A percentile compares a stretch with the other conserved stretches of the same genome.
Conservation (phyloP, 2,113 vertebrate genomes). For the Rhinoptilus africanus region DNA sequence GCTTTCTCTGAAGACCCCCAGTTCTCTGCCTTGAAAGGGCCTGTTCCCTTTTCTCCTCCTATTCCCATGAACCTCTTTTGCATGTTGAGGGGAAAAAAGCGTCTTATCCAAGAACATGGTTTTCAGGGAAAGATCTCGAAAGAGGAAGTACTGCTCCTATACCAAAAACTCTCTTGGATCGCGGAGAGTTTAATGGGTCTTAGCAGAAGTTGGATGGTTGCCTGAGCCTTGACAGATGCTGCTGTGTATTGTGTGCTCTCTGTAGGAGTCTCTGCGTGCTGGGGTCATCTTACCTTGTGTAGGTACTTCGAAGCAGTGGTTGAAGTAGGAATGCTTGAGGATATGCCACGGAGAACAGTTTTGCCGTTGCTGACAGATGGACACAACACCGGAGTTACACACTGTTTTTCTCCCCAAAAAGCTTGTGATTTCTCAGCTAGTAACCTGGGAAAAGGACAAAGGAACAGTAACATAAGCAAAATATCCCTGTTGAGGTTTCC, state of each 20-base stretch:
- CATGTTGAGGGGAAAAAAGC: neutral
- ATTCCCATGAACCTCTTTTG: neutral
- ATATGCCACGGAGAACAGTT: neutral
- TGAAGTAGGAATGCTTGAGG: neutral
- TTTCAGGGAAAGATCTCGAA: neutral
- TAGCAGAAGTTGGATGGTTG: neutral
- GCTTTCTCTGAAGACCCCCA: neutral
- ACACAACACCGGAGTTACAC: neutral
- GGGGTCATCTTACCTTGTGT: neutral
- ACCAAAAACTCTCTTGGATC: neutral
- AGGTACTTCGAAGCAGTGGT: neutral
- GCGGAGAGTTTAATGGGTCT: neutral
- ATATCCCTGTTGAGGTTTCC: neutral
- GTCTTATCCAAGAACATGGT: neutral
- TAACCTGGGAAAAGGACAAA: constrained; percentile 1
- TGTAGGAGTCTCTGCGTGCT: neutral
- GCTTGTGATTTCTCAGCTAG: neutral
- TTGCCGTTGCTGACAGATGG: neutral
- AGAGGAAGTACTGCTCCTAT: neutral
- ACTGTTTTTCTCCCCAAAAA: neutral
- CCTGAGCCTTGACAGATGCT: neutral
- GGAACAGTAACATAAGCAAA: neutral
- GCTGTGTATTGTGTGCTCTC: neutral
- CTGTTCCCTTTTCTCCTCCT: neutral
- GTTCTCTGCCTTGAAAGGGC: neutral